These are phyloP conservation scores for Meriones unguiculatus DNA, from an alignment of 2,113 vertebrate species.

Conservation along the genomic window DNA sequence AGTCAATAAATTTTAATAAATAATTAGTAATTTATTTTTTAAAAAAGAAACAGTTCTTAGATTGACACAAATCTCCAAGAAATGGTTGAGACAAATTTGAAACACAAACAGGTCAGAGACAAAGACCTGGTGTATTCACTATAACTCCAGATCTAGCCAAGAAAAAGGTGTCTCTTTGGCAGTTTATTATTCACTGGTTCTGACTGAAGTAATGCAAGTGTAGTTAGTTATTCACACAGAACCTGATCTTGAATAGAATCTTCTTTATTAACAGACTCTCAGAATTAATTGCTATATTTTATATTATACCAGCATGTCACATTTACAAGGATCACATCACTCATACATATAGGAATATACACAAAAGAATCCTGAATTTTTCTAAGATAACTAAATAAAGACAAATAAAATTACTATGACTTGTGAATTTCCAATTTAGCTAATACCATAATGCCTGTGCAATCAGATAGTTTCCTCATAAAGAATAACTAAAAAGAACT, in stretches of 20 bases:
- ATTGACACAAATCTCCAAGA: neutral
- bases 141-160: neutral
- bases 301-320: slow-evolving; percentile 1
- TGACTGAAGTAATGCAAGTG: neutral
- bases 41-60: neutral
- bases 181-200: neutral
- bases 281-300: neutral
- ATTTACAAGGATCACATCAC: neutral
- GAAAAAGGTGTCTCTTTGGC: neutral
- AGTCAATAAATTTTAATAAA: too few species aligned
- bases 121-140: neutral
- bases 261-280: slow-evolving; percentile 29
- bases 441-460: slow-evolving; percentile 9
- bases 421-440: neutral
- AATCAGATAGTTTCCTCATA: neutral
- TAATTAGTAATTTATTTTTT: too few species aligned
- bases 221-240: neutral
- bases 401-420: neutral
- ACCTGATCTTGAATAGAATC: neutral
- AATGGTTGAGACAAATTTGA: neutral
- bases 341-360: slow-evolving; percentile 43
- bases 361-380: neutral
- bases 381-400: slow-evolving; percentile 50
- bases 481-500: neutral
- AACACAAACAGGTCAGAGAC: neutral